Evolutionary conservation across 2,888 invertebrate genomes (phyloP).

Genomic region (Parochlus steinenii): DNA sequence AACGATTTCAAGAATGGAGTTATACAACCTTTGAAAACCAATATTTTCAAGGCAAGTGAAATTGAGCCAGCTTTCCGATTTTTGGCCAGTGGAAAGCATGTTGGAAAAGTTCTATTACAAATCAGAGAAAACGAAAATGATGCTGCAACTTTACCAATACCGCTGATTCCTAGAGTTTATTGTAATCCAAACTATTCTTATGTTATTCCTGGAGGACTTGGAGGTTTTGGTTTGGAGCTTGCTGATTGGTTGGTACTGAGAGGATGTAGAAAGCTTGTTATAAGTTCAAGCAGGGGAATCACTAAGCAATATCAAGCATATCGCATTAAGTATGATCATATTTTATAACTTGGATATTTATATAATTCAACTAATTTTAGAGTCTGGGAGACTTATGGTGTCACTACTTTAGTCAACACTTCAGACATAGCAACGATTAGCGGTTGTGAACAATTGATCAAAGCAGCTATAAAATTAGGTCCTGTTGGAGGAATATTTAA

Average conservation of each 20-base stretch:
- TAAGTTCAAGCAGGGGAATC: constrained; percentile 67
- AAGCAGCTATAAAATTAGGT: constrained; percentile 40
- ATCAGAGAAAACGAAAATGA: constrained; percentile 1
- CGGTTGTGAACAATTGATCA: constrained; percentile 50
- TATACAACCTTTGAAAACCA: not conserved
- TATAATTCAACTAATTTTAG: constrained; percentile 23
- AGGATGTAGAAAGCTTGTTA: constrained; percentile 59
- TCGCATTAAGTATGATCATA: constrained; percentile 40
- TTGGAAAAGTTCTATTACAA: constrained; percentile 8
- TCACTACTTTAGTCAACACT: constrained; percentile 44
- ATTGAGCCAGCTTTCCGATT: constrained; percentile 6
- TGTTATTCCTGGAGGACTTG: constrained; percentile 61
- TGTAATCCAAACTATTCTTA: constrained; percentile 21
- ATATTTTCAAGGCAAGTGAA: constrained; percentile 6
- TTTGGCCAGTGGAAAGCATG: constrained; percentile 5
- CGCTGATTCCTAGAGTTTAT: constrained; percentile 3
- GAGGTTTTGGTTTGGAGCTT: constrained; percentile 82
- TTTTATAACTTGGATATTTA: too few relatives aligned
- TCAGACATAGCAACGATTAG: constrained; percentile 49
- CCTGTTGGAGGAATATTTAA: constrained; percentile 67
- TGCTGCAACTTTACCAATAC: not conserved
- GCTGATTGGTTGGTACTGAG: constrained; percentile 72
- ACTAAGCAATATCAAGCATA: constrained; percentile 66
- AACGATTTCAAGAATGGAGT: constrained; percentile 17
- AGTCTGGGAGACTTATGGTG: constrained; percentile 48